These are phyloP conservation scores for Morone chrysops DNA, from an alignment of 2,113 vertebrate genomes.

Conservation along the genomic window DNA sequence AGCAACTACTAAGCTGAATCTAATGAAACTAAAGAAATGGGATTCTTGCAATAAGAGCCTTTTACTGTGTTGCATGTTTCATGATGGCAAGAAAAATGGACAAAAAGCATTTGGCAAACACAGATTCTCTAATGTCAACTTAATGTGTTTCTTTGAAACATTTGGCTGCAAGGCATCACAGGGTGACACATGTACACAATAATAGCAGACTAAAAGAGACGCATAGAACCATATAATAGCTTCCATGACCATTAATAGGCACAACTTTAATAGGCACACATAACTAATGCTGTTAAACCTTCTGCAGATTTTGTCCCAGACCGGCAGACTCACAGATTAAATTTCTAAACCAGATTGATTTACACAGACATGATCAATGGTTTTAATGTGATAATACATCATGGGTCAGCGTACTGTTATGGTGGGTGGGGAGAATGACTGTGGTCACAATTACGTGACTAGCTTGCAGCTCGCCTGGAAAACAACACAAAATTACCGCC, in stretches of 20 bases:
- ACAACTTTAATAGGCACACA: slow-evolving; percentile 72
- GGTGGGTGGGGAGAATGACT: slow-evolving; percentile 34
- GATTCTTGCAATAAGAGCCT: slow-evolving; percentile 17
- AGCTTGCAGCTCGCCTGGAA: slow-evolving; percentile 44
- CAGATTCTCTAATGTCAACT: slow-evolving; percentile 60
- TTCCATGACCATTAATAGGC: slow-evolving; percentile 63
- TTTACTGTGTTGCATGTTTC: slow-evolving; percentile 30
- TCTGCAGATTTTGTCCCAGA: slow-evolving; percentile 51
- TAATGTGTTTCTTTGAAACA: slow-evolving; percentile 69
- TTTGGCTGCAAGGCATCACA: slow-evolving; percentile 65
- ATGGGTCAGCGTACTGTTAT: slow-evolving; percentile 31
- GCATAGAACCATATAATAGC: slow-evolving; percentile 56
- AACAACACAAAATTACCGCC: slow-evolving; percentile 59
- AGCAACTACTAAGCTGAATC: slow-evolving; percentile 13
- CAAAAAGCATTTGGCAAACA: slow-evolving; percentile 43
- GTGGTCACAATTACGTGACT: slow-evolving; percentile 49
- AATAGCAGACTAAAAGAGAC: slow-evolving; percentile 58
- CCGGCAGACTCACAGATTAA: slow-evolving; percentile 58
- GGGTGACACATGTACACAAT: slow-evolving; percentile 72
- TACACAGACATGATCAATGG: slow-evolving; percentile 59
- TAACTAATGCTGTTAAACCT: slow-evolving; percentile 71
- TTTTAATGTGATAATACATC: slow-evolving; percentile 65
- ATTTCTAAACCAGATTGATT: slow-evolving; percentile 75
- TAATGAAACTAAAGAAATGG: slow-evolving; percentile 37
- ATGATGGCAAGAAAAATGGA: slow-evolving; percentile 42